Evolutionary conservation across 2,113 vertebrate species (phyloP).

Genomic region (Acrocephalus kingi): DNA sequence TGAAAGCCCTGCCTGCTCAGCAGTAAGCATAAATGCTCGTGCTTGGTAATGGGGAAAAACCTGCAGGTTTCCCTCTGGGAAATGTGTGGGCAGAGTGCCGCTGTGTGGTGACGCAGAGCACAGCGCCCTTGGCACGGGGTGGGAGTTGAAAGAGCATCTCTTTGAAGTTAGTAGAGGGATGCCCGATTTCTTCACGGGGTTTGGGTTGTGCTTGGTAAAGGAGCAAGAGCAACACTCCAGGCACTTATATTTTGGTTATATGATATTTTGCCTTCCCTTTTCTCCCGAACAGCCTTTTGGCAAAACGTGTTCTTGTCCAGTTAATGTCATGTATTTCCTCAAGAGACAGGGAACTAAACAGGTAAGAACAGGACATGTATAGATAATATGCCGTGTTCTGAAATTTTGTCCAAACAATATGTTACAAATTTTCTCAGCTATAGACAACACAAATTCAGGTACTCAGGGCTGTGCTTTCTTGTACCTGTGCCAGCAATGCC

Average conservation of each 20-base stretch:
- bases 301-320: neutral
- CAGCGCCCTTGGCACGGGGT: neutral
- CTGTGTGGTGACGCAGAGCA: constrained; percentile 29
- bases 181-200: neutral
- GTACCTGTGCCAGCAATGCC: neutral
- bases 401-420: neutral
- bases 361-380: neutral
- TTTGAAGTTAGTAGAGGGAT: neutral
- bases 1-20: neutral
- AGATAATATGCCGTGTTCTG: neutral
- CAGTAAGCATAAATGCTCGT: neutral
- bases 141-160: neutral
- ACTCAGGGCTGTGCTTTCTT: neutral
- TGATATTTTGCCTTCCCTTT: neutral
- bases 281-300: neutral
- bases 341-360: neutral
- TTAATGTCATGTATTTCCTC: neutral
- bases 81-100: constrained; percentile 40
- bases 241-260: neutral
- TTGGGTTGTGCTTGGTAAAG: neutral
- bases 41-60: neutral
- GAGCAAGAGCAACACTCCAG: neutral
- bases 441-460: neutral
- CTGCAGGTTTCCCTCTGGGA: neutral
- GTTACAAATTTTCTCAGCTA: neutral